Evolutionary conservation across 2,888 invertebrate genomes (phyloP).

Genomic region (Melanostoma scalare): DNA sequence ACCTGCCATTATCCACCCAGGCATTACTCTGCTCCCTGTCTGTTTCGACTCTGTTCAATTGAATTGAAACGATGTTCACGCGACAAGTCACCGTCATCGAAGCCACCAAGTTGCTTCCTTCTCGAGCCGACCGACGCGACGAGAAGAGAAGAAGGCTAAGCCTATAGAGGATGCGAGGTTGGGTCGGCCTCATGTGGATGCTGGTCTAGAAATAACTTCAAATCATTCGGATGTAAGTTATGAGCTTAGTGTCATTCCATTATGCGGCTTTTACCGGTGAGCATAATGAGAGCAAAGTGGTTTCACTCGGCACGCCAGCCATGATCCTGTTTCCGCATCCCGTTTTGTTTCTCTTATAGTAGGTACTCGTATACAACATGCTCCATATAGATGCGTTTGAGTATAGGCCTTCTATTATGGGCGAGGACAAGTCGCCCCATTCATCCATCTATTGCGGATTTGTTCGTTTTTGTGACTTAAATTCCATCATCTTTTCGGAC

Average conservation of each 20-base stretch:
- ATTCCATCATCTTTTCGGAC: slow-evolving; percentile 70
- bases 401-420: slow-evolving; percentile 2
- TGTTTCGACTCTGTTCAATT: slow-evolving; percentile 46
- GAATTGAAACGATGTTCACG: slow-evolving; percentile 59
- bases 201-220: slow-evolving; percentile 70
- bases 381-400: background rate
- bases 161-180: slow-evolving; percentile 5
- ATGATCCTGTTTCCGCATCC: slow-evolving; percentile 70
- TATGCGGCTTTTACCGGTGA: slow-evolving; percentile 65
- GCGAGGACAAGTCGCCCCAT: slow-evolving; percentile 61
- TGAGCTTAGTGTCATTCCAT: slow-evolving; percentile 73
- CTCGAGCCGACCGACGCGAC: background rate
- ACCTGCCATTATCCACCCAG: slow-evolving; percentile 45
- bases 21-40: slow-evolving; percentile 35
- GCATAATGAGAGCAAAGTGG: slow-evolving; percentile 72
- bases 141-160: background rate
- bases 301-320: slow-evolving; percentile 54
- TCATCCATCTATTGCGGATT: slow-evolving; percentile 56
- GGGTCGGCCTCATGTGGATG: slow-evolving; percentile 25
- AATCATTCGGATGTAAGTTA: slow-evolving; percentile 73
- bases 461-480: slow-evolving; percentile 50
- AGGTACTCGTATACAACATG: background rate
- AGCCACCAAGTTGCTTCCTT: slow-evolving; percentile 53
- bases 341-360: slow-evolving; percentile 32
- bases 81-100: slow-evolving; percentile 60